Conservation (phyloP, 2,888 invertebrate species). For the Amaurobius ferox region DNA sequence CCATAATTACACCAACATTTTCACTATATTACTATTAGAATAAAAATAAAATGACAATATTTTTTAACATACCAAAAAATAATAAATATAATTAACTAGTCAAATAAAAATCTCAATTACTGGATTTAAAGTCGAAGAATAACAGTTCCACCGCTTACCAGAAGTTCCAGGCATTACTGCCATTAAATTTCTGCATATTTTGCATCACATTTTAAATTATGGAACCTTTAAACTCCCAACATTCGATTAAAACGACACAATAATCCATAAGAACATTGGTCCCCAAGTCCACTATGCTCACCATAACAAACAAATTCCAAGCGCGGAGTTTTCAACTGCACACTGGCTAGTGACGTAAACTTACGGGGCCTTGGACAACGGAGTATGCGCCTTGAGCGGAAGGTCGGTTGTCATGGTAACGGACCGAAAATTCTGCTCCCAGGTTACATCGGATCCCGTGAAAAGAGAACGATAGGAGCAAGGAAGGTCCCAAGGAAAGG, state of each 20-base stretch:
- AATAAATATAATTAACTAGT: too few species aligned
- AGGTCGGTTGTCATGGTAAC: neutral
- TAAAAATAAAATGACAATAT: too few species aligned
- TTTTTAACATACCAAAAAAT: too few species aligned
- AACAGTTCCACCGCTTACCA: constrained; percentile 43
- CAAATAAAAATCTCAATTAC: too few species aligned
- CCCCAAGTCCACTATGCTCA: neutral
- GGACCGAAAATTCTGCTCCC: neutral
- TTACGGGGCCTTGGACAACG: neutral
- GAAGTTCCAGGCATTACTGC: constrained; percentile 44
- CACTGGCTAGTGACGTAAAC: constrained; percentile 2
- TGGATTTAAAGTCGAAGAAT: too few species aligned
- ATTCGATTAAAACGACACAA: neutral
- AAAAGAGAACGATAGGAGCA: neutral
- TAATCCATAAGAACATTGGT: neutral
- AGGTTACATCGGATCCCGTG: neutral
- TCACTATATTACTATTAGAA: too few species aligned
- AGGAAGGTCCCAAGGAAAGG: neutral
- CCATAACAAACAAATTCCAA: neutral
- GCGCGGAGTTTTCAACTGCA: neutral
- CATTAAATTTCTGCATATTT: constrained; percentile 22
- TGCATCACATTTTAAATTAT: constrained; percentile 16
- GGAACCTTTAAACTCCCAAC: neutral
- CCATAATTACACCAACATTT: too few species aligned
- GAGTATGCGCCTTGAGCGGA: neutral